phyloP scores from a whole-genome alignment of 2,113 vertebrate species.

The Callithrix jacchus region DNA sequence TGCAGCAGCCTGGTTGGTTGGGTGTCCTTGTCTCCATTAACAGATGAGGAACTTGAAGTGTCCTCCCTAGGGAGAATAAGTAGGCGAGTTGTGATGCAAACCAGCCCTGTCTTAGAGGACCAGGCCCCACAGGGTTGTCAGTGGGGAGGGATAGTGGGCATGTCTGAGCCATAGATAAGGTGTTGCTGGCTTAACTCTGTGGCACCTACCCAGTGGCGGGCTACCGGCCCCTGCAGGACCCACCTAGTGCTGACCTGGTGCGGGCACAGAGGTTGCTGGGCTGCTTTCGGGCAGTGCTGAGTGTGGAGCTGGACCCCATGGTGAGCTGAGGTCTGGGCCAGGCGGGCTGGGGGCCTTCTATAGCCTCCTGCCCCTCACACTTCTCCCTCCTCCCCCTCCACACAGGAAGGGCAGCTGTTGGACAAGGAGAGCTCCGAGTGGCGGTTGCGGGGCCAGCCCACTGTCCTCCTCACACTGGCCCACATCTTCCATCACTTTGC shows the following conservation, averaged over 20 bases:
- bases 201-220: slow-evolving; percentile 94
- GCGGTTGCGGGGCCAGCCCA: slow-evolving; percentile 94
- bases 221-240: slow-evolving; percentile 94
- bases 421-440: slow-evolving; percentile 87
- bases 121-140: neutral
- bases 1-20: neutral
- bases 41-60: neutral
- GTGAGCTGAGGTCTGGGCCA: slow-evolving; percentile 75
- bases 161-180: neutral
- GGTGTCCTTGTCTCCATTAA: neutral
- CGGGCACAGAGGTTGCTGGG: slow-evolving; percentile 92
- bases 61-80: neutral
- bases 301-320: slow-evolving; percentile 88
- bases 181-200: slow-evolving; percentile 84
- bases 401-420: slow-evolving; percentile 91
- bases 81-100: neutral
- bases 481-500: slow-evolving; percentile 97
- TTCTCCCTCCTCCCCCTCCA: neutral
- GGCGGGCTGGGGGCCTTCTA: neutral
- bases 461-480: slow-evolving; percentile 90
- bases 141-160: neutral
- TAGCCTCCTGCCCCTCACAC: neutral
- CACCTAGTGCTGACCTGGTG: slow-evolving; percentile 88
- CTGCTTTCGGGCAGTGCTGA: slow-evolving; percentile 91
- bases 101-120: neutral